Conservation (phyloP, 1,140 invertebrate genomes). For the Diuraphis noxia region DNA sequence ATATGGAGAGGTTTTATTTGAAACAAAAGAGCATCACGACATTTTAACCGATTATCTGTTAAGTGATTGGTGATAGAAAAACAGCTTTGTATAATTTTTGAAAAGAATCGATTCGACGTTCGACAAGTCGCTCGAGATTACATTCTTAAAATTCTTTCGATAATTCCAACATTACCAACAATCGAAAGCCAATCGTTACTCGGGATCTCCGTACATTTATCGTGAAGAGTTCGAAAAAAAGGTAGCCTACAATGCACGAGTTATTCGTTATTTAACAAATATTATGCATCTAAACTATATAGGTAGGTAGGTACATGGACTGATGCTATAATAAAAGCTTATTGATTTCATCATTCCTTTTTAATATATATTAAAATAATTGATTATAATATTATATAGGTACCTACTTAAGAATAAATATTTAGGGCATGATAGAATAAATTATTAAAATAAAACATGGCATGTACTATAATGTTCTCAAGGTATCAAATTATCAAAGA, state of each 20-base stretch:
- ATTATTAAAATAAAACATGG: not conserved
- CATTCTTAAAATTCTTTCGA: conserved; percentile 38
- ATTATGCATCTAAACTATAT: not conserved
- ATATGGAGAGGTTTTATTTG: not conserved
- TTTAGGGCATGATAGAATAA: not conserved
- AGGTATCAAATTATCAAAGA: not conserved
- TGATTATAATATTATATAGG: not conserved
- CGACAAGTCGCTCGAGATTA: conserved; percentile 5
- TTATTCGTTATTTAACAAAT: not conserved
- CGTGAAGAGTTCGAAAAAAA: not conserved
- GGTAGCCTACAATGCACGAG: not conserved
- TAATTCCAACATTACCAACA: conserved; percentile 16
- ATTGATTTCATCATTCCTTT: not conserved
- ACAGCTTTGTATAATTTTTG: conserved; percentile 33
- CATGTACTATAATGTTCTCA: not conserved
- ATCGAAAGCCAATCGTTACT: not conserved
- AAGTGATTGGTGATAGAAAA: not conserved
- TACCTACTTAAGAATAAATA: not conserved
- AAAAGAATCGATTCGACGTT: not conserved
- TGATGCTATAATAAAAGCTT: not conserved
- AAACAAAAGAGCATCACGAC: conserved; percentile 30
- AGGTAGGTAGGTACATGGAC: not conserved
- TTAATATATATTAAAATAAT: not conserved
- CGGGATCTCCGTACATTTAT: not conserved
- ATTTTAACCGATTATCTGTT: not conserved